A percentile compares a stretch with the other conserved stretches of the same genome.
Evolutionary conservation across 1,140 invertebrate species (phyloP).

Genomic region (Leucophenga varia): DNA sequence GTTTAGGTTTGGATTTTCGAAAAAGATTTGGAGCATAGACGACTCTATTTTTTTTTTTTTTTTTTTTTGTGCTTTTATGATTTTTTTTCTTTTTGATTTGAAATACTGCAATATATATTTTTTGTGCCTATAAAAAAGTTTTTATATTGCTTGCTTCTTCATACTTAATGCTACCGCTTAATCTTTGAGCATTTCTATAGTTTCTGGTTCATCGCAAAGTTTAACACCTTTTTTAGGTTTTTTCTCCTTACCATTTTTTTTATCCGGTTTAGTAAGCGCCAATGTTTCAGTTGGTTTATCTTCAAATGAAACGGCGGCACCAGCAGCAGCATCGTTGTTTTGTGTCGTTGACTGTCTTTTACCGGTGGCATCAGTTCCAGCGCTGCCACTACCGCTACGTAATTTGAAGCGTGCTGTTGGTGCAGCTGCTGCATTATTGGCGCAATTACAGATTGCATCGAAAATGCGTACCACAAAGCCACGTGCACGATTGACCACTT

Average conservation of each 20-base stretch:
- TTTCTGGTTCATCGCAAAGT: constrained; percentile 34
- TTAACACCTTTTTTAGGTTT: constrained; percentile 31
- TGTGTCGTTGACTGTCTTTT: constrained; percentile 33
- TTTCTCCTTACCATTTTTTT: constrained; percentile 27
- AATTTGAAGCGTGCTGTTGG: constrained; percentile 48
- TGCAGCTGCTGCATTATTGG: constrained; percentile 61
- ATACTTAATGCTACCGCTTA: too few species aligned
- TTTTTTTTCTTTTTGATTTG: too few species aligned
- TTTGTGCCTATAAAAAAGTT: too few species aligned
- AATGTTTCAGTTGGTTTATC: constrained; percentile 23
- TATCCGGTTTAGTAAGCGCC: constrained; percentile 15
- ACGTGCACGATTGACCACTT: constrained; percentile 60
- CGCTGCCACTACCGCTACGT: constrained; percentile 28
- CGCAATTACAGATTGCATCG: constrained; percentile 64
- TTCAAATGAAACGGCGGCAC: too few species aligned
- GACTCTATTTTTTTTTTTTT: too few species aligned
- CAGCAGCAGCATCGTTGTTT: constrained; percentile 14
- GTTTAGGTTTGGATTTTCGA: too few species aligned
- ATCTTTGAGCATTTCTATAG: not conserved
- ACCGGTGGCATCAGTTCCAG: constrained; percentile 11
- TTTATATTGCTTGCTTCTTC: too few species aligned
- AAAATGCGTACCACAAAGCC: constrained; percentile 63
- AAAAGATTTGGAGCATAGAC: too few species aligned
- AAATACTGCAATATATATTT: too few species aligned
- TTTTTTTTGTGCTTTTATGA: too few species aligned